Evolutionary conservation across 2,113 vertebrate species (phyloP).

Genomic region (Carassius auratus): DNA sequence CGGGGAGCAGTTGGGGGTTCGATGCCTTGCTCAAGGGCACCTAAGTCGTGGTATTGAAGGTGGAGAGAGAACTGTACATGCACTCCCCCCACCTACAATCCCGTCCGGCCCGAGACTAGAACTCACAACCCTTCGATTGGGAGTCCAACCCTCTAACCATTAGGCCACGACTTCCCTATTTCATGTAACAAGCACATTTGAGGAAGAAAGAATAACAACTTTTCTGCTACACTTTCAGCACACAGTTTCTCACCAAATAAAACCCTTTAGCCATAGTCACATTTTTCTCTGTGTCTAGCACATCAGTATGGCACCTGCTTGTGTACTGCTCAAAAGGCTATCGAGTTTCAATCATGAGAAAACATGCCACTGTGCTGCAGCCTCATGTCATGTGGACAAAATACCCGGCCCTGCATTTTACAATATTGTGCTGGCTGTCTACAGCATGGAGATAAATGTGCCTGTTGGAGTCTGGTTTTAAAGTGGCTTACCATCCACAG

Average conservation of each 20-base stretch:
- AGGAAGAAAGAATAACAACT: no score
- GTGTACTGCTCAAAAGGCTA: not conserved
- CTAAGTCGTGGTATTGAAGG: no score
- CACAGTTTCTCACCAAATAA: not conserved
- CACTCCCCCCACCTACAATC: no score
- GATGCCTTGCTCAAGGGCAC: no score
- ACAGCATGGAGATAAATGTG: conserved; percentile 52
- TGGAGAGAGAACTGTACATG: no score
- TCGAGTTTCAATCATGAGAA: conserved; percentile 41
- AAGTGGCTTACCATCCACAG: not conserved
- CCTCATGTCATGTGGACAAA: conserved; percentile 46
- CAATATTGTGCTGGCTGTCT: conserved; percentile 55
- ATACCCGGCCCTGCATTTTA: conserved; percentile 54
- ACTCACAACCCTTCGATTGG: no score
- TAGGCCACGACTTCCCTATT: not conserved
- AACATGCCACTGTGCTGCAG: conserved; percentile 41
- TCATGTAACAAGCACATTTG: no score
- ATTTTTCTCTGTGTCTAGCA: not conserved
- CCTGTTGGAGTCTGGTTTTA: conserved; percentile 37
- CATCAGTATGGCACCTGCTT: not conserved
- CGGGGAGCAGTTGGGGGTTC: no score
- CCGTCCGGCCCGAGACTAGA: no score
- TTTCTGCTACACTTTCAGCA: no score
- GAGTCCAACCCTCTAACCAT: no score
- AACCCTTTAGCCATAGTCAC: not conserved